These are phyloP conservation scores for Cephus rjabovi DNA, from an alignment of 2,888 invertebrate species.

Conservation along the genomic window DNA sequence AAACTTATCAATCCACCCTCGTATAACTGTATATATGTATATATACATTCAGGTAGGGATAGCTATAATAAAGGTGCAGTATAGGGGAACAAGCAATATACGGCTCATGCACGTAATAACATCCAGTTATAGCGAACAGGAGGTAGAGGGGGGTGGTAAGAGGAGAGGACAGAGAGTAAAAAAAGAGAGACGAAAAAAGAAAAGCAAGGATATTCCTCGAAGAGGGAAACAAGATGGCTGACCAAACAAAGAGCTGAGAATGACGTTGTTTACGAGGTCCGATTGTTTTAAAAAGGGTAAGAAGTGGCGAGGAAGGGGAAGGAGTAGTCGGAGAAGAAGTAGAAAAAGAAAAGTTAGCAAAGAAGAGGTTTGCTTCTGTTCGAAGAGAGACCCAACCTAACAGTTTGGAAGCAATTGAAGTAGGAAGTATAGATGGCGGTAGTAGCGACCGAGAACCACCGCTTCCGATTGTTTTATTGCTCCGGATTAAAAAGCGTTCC, in stretches of 20 bases:
- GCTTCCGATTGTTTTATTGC: slow-evolving; percentile 37
- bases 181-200: background rate
- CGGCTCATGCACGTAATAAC: background rate
- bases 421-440: background rate
- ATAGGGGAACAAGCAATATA: background rate
- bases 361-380: background rate
- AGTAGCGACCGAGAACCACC: background rate
- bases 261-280: slow-evolving; percentile 54
- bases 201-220: background rate
- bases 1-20: no score
- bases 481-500: slow-evolving; percentile 38
- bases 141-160: background rate
- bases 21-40: background rate
- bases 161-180: background rate
- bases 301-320: slow-evolving; percentile 23
- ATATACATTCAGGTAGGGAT: background rate
- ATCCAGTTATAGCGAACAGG: background rate
- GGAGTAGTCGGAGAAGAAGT: background rate
- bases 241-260: slow-evolving; percentile 48
- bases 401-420: background rate
- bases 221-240: slow-evolving; percentile 36
- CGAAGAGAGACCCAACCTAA: background rate
- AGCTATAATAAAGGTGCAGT: background rate
- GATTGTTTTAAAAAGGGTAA: slow-evolving; percentile 51
- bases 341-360: background rate